Percentiles rank a stretch among this genome's conserved stretches.
Conservation (phyloP, 2,113 vertebrate species). For the Brachyhypopomus gauderio region DNA sequence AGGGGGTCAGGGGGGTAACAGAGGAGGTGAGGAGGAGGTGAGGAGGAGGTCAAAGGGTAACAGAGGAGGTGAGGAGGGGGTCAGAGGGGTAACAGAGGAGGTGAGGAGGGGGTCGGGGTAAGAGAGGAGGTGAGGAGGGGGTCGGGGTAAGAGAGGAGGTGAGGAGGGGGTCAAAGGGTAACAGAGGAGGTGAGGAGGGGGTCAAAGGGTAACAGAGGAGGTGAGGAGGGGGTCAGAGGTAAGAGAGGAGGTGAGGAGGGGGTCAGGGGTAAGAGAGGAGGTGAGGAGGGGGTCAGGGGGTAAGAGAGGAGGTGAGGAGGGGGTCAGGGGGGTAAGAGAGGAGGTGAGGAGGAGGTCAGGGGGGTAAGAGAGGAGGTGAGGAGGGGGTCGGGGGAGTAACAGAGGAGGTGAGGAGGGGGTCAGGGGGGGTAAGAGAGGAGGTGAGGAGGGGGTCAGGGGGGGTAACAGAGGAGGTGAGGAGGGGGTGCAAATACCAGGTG, state of each 20-base stretch:
- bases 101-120: slow-evolving; percentile 42
- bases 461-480: slow-evolving; percentile 17
- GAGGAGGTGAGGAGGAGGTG: background rate
- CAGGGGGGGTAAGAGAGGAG: too few species aligned
- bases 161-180: slow-evolving; percentile 38
- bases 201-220: background rate
- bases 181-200: too few species aligned
- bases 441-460: too few species aligned
- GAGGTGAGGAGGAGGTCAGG: slow-evolving; percentile 42
- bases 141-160: slow-evolving; percentile 2
- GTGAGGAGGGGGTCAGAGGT: slow-evolving; percentile 42
- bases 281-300: slow-evolving; percentile 42
- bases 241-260: too few species aligned
- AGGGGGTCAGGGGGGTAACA: too few species aligned
- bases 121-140: too few species aligned
- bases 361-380: too few species aligned
- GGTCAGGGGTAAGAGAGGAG: background rate
- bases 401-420: slow-evolving; percentile 36
- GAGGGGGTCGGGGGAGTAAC: too few species aligned
- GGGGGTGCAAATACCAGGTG: too few species aligned
- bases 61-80: too few species aligned
- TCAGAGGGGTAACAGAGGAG: background rate
- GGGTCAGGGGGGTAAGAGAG: background rate
- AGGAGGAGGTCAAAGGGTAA: too few species aligned
- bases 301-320: too few species aligned